Base-by-base conservation (phyloP, 1,140 invertebrate species). In the Adoxophyes honmai region DNA sequence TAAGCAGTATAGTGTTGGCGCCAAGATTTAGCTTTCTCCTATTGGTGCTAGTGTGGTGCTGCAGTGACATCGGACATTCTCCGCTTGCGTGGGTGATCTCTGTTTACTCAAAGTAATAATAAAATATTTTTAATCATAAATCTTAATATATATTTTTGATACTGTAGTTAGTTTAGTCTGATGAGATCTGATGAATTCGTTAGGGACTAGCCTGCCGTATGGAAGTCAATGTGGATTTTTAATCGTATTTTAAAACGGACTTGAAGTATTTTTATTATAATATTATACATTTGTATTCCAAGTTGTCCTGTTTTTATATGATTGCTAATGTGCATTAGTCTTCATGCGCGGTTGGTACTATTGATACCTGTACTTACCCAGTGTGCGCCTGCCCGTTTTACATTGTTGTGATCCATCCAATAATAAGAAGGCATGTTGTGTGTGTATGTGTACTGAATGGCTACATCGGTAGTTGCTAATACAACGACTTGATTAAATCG, bases 331-430 rank as follows among this genome's bases (percentile, higher is more conserved):
- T 48, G 42, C 21, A 48, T 48, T 48, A 48, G 42, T 21, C 6
- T 48, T 48, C 42, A 48, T 48, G 42, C 16, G 28, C 21, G 42
- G 42, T 48, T 48, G 28, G 73, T 73, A 68, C 68, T 85, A 88
- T 88, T 88, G 85, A 88, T 88, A 88, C 85, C 85, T 88, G 85
- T 86, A 86, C 85, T 86, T 88, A 86, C 81, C 85, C 78, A 80
- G 82, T 85, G 73, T 88, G 83, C 70, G 81, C 81, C 84, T 86
- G 71, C 75, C 68, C 66, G 70, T 63, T 66, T 62, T 84, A 86
- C 82, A 80, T 74, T 83, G 81, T 85, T 88, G 85, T 86, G 85
- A 84, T 86, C 81, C 77, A 88, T 86, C 81, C 81, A 80, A 74
- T 67, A 67, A 84, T 79, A 78, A 69, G 71, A 86, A 85, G 78